Base-by-base conservation (phyloP, 2,797 vertebrate genomes). In the Taeniopygia guttata region DNA sequence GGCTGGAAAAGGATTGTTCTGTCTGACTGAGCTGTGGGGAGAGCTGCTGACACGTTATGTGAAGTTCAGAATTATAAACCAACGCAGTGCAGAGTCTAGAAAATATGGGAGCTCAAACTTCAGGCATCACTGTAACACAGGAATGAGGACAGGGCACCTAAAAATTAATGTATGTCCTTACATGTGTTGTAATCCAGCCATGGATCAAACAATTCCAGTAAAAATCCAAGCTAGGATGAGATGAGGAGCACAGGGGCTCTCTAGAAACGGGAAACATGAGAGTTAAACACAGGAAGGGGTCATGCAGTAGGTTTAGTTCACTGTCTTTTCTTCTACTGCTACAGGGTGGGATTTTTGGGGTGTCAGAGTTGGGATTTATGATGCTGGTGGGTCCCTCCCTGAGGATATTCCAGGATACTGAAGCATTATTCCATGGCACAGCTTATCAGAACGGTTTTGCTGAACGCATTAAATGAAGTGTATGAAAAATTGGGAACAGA, bases 161-260 rank as follows among this genome's bases (percentile, higher is more conserved):
- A 36, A 21, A 26, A 14, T 3, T 32, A 4, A 51, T 13, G 4
- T 9, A 0, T 32, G 2, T 14, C 21, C 21, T 27, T 20, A 3
- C 5, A 3, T 3, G 54, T 5, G 25, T 1, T 49, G 30, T 14
- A 16, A 42, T 42, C 40, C 8, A 32, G 46, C 3, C 11, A 3
- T 17, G 46, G n/a, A 34, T 36, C 26, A 7, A 63, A 16, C 10
- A 26, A 17, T 55, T 49, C 56, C 48, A 11, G 25, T 10, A 34
- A 8, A 60, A 69, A 72, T 1, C 43, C 60, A 17, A 29, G 4
- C 32, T 7, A n/a, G 55, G 74, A 42, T 36, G 27, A 14, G 23
- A 27, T 16, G 43, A 36, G 30, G 84, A 49, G 6, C n/a, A n/a
- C 66, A 9, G 3, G 11, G 9, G 27, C 36, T 83, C 40, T 34